Conservation (phyloP, 2,113 vertebrate species). For the Anguilla rostrata region DNA sequence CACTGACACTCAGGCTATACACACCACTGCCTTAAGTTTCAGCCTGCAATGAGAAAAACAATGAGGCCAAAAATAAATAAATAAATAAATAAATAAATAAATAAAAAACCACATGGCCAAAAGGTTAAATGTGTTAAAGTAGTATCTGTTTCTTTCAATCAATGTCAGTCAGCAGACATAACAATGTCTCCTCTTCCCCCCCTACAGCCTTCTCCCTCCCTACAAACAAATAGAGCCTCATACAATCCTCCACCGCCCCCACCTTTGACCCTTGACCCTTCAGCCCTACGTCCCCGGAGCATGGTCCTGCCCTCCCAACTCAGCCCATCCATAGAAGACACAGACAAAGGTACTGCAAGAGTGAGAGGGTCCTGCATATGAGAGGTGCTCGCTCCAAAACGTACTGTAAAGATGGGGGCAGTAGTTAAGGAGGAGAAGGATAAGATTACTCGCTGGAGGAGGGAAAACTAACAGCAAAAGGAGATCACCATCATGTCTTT, state of each 20-base stretch:
- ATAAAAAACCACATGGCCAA: not conserved
- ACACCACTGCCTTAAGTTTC: not conserved
- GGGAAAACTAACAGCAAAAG: not conserved
- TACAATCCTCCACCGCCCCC: conserved; percentile 38
- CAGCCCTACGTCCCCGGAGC: conserved; percentile 51
- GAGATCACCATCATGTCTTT: not conserved
- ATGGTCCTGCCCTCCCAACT: conserved; percentile 48
- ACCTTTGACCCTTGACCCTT: conserved; percentile 15
- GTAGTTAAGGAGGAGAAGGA: not conserved
- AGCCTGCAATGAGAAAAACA: not conserved
- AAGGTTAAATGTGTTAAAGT: not conserved
- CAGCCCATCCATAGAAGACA: conserved; percentile 47
- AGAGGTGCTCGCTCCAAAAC: not conserved
- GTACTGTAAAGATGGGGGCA: not conserved
- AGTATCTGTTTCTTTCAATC: not conserved
- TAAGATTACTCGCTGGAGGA: not conserved
- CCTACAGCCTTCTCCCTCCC: conserved; percentile 51
- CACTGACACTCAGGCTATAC: not conserved
- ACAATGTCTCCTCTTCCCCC: not conserved
- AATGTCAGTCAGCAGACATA: not conserved
- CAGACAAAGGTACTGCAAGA: conserved; percentile 62
- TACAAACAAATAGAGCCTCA: conserved; percentile 42
- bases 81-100: not conserved
- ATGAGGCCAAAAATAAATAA: not conserved
- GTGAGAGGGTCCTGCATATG: not conserved